A percentile compares a stretch with the other conserved stretches of the same genome.
Evolutionary conservation across 2,888 invertebrate genomes (phyloP).

Genomic region (Ctena decussata): DNA sequence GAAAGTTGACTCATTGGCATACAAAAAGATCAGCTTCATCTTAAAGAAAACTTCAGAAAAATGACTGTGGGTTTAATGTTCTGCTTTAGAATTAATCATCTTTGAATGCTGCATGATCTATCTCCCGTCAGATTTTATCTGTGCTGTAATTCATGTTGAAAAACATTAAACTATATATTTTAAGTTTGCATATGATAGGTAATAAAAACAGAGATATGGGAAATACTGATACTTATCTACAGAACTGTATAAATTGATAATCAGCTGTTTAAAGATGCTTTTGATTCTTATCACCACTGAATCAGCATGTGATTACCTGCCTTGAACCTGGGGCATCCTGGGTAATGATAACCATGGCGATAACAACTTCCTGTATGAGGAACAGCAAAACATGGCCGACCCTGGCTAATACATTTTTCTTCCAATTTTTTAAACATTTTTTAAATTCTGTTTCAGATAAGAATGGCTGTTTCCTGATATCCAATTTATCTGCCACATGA

Average conservation of each 20-base stretch:
- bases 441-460: not conserved
- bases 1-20: not conserved
- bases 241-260: not conserved
- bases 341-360: conserved; percentile 28
- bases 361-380: conserved; percentile 44
- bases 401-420: not conserved
- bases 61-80: not conserved
- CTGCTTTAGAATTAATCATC: not conserved
- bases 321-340: not conserved
- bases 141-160: conserved; percentile 4
- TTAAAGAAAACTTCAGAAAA: not conserved
- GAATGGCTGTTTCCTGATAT: not conserved
- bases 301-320: not conserved
- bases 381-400: not conserved
- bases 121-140: not conserved
- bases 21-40: not conserved
- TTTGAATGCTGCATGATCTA: not conserved
- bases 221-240: not conserved
- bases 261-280: not conserved
- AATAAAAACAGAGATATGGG: conserved; percentile 6
- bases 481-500: not conserved
- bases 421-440: conserved; percentile 10
- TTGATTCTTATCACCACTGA: not conserved
- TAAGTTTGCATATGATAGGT: conserved; percentile 3
- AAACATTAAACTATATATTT: conserved; percentile 9